Percentiles rank a stretch among this genome's conserved stretches.
phyloP scores from a whole-genome alignment of 1,140 invertebrate species.

The Nautilus pompilius region DNA sequence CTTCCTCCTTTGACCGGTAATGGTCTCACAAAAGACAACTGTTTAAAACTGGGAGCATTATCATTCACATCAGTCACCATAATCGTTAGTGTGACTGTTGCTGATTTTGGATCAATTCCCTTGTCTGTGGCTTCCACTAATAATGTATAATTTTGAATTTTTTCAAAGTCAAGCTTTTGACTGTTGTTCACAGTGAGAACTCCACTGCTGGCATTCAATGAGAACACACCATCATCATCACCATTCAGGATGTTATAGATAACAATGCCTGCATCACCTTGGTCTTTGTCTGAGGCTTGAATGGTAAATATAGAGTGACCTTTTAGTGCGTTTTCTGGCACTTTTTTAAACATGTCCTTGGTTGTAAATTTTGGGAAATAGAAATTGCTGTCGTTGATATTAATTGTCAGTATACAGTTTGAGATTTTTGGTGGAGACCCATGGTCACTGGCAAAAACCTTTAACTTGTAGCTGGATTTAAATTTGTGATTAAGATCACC shows the following conservation, averaged over 20 bases:
- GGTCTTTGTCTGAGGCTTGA: conserved; percentile 19
- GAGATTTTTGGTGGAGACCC: conserved; percentile 20
- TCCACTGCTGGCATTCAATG: conserved; percentile 15
- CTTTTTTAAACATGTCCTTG: too few species aligned
- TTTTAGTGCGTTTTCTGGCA: background rate
- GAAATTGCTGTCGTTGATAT: conserved; percentile 21
- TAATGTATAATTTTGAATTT: conserved; percentile 7
- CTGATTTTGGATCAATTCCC: conserved; percentile 14
- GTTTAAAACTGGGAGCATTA: conserved; percentile 76
- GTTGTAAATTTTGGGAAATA: too few species aligned
- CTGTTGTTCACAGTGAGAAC: conserved; percentile 12
- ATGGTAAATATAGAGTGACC: background rate
- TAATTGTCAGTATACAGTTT: conserved; percentile 2
- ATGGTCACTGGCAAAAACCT: conserved; percentile 24
- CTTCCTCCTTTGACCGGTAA: too few species aligned
- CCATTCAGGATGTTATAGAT: conserved; percentile 11
- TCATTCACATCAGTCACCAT: conserved; percentile 78
- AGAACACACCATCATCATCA: conserved; percentile 11
- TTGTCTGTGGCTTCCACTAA: conserved; percentile 18
- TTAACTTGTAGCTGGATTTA: conserved; percentile 21
- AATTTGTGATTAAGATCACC: conserved; percentile 11
- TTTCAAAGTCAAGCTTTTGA: conserved; percentile 20
- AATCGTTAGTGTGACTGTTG: conserved; percentile 14
- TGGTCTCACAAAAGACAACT: conserved; percentile 5
- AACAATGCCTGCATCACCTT: conserved; percentile 20